Conservation (phyloP, 2,888 invertebrate species). For the Iselma pallidipennis region DNA sequence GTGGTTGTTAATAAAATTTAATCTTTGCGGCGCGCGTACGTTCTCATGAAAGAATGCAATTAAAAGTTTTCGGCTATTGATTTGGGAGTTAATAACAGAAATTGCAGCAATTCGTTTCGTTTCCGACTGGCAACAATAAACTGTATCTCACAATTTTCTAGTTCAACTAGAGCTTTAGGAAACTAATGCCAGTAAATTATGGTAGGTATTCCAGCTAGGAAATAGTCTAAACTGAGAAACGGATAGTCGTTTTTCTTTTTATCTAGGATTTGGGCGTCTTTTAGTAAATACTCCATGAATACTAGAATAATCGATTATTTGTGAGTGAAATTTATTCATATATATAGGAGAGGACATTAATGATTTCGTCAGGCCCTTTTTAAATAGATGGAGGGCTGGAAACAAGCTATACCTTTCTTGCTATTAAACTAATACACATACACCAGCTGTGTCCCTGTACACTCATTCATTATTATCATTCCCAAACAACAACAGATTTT, state of each 20-base stretch:
- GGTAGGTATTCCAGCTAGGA: neutral
- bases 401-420: neutral
- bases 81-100: neutral
- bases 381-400: neutral
- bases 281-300: neutral
- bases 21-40: no score
- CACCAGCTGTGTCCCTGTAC: constrained; percentile 22
- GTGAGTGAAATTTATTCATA: constrained; percentile 13
- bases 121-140: neutral
- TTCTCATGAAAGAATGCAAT: neutral
- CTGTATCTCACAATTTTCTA: neutral
- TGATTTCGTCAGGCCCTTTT: constrained; percentile 20
- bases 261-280: neutral
- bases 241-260: neutral
- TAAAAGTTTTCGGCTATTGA: neutral
- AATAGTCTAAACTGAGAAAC: neutral
- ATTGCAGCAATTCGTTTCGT: neutral
- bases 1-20: no score
- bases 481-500: constrained; percentile 37
- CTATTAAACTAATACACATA: neutral
- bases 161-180: no score
- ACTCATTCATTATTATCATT: constrained; percentile 34
- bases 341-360: constrained; percentile 7
- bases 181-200: neutral
- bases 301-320: neutral